Evolutionary conservation across 2,888 invertebrate species (phyloP), one percentile per base, ranked within the genome.

Genomic region (Stenotaenia linearis): DNA sequence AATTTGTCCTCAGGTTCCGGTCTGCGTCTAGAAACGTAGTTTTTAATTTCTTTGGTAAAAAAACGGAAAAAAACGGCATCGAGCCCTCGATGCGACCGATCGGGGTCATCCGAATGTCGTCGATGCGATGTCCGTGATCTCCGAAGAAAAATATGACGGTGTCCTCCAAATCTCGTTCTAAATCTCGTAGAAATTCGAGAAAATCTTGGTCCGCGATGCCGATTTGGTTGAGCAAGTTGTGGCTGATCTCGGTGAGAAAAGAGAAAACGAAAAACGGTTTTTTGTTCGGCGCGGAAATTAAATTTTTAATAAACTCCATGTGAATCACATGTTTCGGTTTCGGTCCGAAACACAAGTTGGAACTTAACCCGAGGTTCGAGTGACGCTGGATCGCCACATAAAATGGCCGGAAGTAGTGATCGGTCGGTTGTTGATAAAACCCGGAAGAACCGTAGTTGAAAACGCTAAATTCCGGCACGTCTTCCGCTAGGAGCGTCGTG

Each of bases 361-460:
- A 83, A 30, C 83, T 83, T 25, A 80, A 40, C 9, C 61, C 80
- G 15, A 45, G 76, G 5, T 28, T 9, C 12, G 78, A 23, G 10
- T 45, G 35, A 23, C 86, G 85, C 85, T 93, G 93, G 78, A 91
- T 90, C 82, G 87, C 91, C 50, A 91, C 85, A 84, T 92, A 90
- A 83, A 93, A 92, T 0, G 94, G 92, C 50, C 92, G 90, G 80
- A 92, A 89, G 84, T 94, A 96, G 85, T 93, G 95, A 85, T 97
- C 95, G 0, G 95, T 93, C 0, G 97, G 95, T 78, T 91, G 90
- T n/a, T 88, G 87, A 0, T 87, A 87, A 83, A 97, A 97, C 0
- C 96, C 96, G 2, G 88, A 87, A 83, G 92, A 92, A 32, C 90
- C 87, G 84, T 92, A 96, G 84, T 93, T 94, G 84, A 97, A 97